Evolutionary conservation across 1,140 invertebrate species (phyloP).

Genomic region (Penaeus japonicus): DNA sequence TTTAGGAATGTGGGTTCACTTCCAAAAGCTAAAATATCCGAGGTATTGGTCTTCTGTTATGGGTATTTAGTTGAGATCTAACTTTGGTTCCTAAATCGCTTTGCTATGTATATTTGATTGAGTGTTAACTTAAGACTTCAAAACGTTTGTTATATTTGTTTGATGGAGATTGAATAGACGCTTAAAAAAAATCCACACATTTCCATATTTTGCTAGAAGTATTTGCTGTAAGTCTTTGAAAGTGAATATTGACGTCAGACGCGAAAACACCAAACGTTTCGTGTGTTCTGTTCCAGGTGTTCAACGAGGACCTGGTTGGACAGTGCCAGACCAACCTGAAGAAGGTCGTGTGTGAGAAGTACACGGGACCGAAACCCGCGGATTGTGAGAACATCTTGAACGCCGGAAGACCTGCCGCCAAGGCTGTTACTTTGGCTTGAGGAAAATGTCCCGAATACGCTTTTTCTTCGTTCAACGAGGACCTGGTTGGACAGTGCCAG

Average conservation of each 20-base stretch:
- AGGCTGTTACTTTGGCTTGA: background rate
- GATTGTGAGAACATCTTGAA: background rate
- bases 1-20: background rate
- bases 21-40: too few relatives aligned
- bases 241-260: background rate
- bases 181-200: too few relatives aligned
- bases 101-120: background rate
- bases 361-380: constrained; percentile 21
- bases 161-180: too few relatives aligned
- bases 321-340: constrained; percentile 46
- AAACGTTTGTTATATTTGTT: too few relatives aligned
- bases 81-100: background rate
- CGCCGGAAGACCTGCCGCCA: background rate
- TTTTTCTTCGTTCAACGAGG: constrained; percentile 41
- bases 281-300: constrained; percentile 7
- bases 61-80: background rate
- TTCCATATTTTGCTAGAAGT: too few relatives aligned
- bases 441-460: too few relatives aligned
- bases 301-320: constrained; percentile 41
- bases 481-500: constrained; percentile 41
- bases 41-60: background rate
- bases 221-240: background rate
- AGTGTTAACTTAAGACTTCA: background rate
- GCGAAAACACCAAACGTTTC: background rate
- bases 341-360: constrained; percentile 36